Conservation (phyloP, 2,113 vertebrate species). For the Felis catus region F.catus_Fca126_mat1.0 CM031418.1:53263001-53263500, state of each 20-base stretch:
- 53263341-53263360: not conserved
- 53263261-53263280: not conserved
- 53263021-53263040: constrained; percentile 5
- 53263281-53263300: not conserved
- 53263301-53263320: not conserved
- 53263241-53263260: not conserved
- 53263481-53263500: not conserved
- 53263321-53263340: not conserved
- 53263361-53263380: not conserved
- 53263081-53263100: not conserved
- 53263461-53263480: not conserved
- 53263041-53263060: not conserved
- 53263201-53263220: not conserved
- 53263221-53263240: not conserved
- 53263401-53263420: not conserved
- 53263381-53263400: not conserved
- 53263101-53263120: not conserved
- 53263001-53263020: not conserved
- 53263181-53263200: not conserved
- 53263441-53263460: not conserved
- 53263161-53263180: not conserved
- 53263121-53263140: not conserved
- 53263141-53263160: not conserved
- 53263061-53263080: not conserved
- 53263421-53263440: not conserved